Evolutionary conservation across 2,888 invertebrate species (phyloP), one percentile per base, ranked within the genome.

Genomic region (Tromatobia lineatoria): DNA sequence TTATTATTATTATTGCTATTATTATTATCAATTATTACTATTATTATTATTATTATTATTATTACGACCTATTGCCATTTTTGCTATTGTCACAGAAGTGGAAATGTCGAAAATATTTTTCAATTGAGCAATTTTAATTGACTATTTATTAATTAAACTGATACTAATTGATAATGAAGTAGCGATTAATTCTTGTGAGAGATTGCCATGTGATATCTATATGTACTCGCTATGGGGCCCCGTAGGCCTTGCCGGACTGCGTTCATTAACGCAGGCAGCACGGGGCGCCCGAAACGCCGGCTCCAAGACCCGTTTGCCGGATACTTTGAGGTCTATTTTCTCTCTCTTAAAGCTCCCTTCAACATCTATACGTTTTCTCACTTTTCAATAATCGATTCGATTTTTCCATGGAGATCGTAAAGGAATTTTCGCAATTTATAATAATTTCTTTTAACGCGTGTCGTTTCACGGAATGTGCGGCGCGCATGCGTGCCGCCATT

Each of bases 121-220:
- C 42, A 64, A 85, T 83, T 61, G 77, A 85, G 89, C 90, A 89
- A 90, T 87, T 88, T 89, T 90, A 89, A 92, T 92, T 91, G 90
- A 92, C 89, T 92, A 92, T 91, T 91, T 91, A 90, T 91, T 92
- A 92, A 92, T 92, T 88, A 64, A 92, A 90, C 89, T 89, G 92
- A 92, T 91, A 92, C 91, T 92, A 92, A 92, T 91, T 91, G 91
- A 92, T 92, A 92, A 92, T 89, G 91, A 92, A 75, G 86, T 93
- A 93, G 93, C 89, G 92, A 92, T 90, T 93, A 93, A 93, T 93
- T 92, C 92, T 93, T 93, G 93, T 93, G 93, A 93, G 93, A 93
- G 92, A 92, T 93, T 92, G 93, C 93, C 92, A 93, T 92, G 93
- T 93, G 93, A 93, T 93, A 93, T 93, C 93, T 93, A 92, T 93